phyloP scores from a whole-genome alignment of 2,888 invertebrate species.

The Dichetophora obliterata region DNA sequence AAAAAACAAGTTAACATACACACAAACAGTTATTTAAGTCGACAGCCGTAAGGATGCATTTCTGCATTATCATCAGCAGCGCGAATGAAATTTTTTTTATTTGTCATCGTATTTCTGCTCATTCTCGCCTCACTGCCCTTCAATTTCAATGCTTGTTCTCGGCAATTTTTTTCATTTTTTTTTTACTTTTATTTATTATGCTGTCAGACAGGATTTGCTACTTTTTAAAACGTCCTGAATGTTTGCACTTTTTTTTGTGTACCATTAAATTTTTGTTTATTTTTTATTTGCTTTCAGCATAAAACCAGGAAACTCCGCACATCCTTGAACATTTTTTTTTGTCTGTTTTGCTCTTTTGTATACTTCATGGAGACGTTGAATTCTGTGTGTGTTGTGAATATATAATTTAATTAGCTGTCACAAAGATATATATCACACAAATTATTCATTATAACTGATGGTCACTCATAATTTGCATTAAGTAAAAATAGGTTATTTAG shows the following conservation, averaged over 20 bases:
- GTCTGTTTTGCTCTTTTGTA: background rate
- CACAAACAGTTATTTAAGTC: no score
- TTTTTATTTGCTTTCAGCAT: background rate
- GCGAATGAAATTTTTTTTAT: background rate
- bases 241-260: background rate
- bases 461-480: no score
- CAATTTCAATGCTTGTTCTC: conserved; percentile 31
- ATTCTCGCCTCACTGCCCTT: conserved; percentile 3
- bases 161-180: conserved; percentile 55
- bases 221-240: conserved; percentile 55
- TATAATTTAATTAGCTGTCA: no score
- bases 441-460: no score
- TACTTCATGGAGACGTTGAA: background rate
- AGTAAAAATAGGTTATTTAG: no score
- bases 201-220: conserved; percentile 65
- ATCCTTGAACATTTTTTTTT: background rate
- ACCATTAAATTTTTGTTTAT: background rate
- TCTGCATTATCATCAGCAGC: background rate
- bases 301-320: background rate
- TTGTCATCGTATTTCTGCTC: conserved; percentile 21
- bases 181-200: conserved; percentile 56
- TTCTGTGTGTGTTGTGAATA: background rate
- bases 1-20: no score
- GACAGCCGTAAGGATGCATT: conserved; percentile 8
- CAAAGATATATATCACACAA: no score